phyloP scores from a whole-genome alignment of 2,113 vertebrate species.

The human (Homo sapiens) region GRCh38 chr1:2796501-2797000 shows the following conservation, averaged over 20 bases:
- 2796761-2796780: too few relatives aligned
- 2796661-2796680: background rate
- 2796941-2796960: rapidly evolving
- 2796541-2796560: too few relatives aligned
- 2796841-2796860: too few relatives aligned
- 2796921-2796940: too few relatives aligned
- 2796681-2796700: background rate
- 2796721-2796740: too few relatives aligned
- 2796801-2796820: background rate
- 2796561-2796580: background rate
- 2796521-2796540: background rate
- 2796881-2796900: rapidly evolving
- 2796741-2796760: background rate
- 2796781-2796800: background rate
- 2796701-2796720: background rate
- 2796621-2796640: too few relatives aligned
- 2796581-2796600: background rate
- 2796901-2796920: rapidly evolving
- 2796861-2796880: background rate
- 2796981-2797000: rapidly evolving
- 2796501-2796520: background rate
- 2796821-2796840: background rate
- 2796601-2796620: too few relatives aligned
- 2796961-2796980: background rate
- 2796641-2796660: rapidly evolving